A percentile compares a stretch with the other conserved stretches of the same genome.
Evolutionary conservation across 1,140 invertebrate species (phyloP).

Genomic region (Orchestia grillus): DNA sequence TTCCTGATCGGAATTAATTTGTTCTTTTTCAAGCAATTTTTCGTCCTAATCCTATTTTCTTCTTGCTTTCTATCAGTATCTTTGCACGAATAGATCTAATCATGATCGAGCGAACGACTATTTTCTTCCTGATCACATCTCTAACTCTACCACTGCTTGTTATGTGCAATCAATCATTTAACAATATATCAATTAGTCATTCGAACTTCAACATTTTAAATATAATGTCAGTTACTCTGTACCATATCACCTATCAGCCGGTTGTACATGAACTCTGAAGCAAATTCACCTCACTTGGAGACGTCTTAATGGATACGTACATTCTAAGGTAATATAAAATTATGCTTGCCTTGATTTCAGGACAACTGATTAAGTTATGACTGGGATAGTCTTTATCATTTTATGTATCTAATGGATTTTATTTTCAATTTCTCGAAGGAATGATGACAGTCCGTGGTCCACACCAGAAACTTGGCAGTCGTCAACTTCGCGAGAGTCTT

Average conservation of each 20-base stretch:
- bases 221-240: not conserved
- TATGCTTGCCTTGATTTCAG: not conserved
- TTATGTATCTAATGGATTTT: not conserved
- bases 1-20: no score
- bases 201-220: not conserved
- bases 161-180: not conserved
- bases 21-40: no score
- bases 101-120: no score
- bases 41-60: no score
- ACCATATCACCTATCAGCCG: not conserved
- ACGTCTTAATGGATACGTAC: not conserved
- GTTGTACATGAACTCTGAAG: not conserved
- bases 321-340: not conserved
- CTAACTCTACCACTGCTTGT: not conserved
- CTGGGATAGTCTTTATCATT: not conserved
- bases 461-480: not conserved
- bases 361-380: not conserved
- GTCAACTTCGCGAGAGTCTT: not conserved
- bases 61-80: no score
- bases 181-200: not conserved
- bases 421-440: not conserved
- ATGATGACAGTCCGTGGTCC: not conserved
- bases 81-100: no score
- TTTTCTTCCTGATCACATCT: not conserved
- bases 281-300: not conserved